phyloP scores from a whole-genome alignment of 2,797 vertebrate species.

The Acropternis orthonyx region DNA sequence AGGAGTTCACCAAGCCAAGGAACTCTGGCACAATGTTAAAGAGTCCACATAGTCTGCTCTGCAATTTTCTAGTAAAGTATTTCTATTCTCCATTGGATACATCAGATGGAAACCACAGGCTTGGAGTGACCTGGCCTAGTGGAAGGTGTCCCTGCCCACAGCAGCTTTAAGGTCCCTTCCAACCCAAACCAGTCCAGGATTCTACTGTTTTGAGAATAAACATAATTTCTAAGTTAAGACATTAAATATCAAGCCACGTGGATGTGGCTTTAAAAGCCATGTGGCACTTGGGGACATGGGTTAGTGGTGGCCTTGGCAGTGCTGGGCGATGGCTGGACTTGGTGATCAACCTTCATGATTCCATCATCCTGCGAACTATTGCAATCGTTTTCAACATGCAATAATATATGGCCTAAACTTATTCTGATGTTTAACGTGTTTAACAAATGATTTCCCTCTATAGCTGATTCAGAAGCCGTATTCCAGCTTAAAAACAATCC shows the following conservation, averaged over 20 bases:
- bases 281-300: neutral
- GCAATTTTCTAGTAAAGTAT: neutral
- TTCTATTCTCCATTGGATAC: neutral
- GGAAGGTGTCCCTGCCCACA: neutral
- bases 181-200: neutral
- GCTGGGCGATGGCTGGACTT: rapidly evolving
- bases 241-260: neutral
- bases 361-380: neutral
- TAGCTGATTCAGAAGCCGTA: neutral
- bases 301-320: neutral
- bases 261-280: neutral
- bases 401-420: rapidly evolving
- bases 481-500: neutral
- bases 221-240: neutral
- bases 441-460: neutral
- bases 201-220: neutral
- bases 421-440: too few species aligned
- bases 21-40: rapidly evolving
- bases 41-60: rapidly evolving
- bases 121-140: rapidly evolving
- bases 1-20: neutral
- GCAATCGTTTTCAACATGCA: rapidly evolving
- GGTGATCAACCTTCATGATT: neutral
- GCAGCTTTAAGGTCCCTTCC: neutral
- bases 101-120: rapidly evolving